phyloP scores from a whole-genome alignment of 30 jellyfish, hydroid and myxozoan genomes.

The Hydractinia echinata region DNA sequence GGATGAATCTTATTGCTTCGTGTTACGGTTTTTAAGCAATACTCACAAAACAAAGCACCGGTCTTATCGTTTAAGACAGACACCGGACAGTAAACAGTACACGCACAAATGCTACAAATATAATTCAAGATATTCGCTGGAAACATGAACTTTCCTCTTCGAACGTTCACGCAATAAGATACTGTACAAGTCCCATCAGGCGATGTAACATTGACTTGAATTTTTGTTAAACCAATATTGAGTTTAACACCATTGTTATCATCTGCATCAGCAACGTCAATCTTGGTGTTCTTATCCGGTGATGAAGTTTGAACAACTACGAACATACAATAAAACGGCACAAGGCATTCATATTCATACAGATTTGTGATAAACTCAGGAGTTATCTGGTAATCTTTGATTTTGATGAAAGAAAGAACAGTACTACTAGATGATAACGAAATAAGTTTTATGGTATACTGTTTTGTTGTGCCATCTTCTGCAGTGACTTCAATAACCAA shows the following conservation, averaged over 20 bases:
- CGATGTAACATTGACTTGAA: slow-evolving; percentile 33
- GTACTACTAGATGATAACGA: slow-evolving; percentile 61
- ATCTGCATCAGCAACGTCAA: not conserved
- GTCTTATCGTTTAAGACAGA: not conserved
- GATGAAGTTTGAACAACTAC: slow-evolving; percentile 46
- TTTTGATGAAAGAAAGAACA: slow-evolving; percentile 39
- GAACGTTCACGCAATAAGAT: not conserved
- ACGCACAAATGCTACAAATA: not conserved
- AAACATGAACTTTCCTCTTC: slow-evolving; percentile 6
- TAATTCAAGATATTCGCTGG: not conserved
- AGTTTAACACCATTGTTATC: slow-evolving; percentile 17
- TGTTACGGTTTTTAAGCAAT: slow-evolving; percentile 9
- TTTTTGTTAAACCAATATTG: slow-evolving; percentile 37
- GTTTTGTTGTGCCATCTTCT: slow-evolving; percentile 74
- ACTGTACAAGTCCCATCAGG: slow-evolving; percentile 44
- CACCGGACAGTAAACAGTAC: slow-evolving; percentile 8
- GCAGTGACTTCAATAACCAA: slow-evolving; percentile 74
- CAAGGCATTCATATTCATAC: slow-evolving; percentile 33
- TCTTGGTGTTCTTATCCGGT: slow-evolving; percentile 38
- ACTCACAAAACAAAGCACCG: not conserved
- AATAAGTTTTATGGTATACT: slow-evolving; percentile 39
- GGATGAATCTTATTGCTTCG: slow-evolving; percentile 17
- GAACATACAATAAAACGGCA: slow-evolving; percentile 41
- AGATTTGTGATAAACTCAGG: slow-evolving; percentile 41
- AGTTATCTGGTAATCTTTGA: slow-evolving; percentile 33